Conservation (phyloP, 92 coral and sea anemone species). For the Scolanthus callimorphus region DNA sequence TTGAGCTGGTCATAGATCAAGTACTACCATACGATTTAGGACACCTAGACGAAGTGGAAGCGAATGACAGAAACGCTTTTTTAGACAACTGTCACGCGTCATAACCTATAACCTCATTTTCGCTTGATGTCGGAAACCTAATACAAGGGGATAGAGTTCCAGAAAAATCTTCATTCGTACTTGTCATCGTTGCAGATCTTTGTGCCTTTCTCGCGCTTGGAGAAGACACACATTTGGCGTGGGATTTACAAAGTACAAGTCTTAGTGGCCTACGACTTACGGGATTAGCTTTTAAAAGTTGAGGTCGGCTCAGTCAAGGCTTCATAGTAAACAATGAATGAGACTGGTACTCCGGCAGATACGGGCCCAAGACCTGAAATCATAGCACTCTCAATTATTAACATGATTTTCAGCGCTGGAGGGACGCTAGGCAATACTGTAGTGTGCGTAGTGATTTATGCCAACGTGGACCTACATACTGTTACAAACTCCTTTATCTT, state of each 20-base stretch:
- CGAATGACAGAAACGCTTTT: too few species aligned
- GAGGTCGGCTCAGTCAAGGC: too few species aligned
- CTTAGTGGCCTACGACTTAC: too few species aligned
- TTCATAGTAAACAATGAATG: slow-evolving; percentile 17
- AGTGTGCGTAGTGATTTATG: slow-evolving; percentile 56
- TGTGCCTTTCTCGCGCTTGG: neutral
- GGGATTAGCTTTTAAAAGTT: too few species aligned
- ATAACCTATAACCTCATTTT: neutral
- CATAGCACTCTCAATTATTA: slow-evolving; percentile 52
- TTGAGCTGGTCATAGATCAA: too few species aligned
- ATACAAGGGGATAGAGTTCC: neutral
- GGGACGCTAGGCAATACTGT: slow-evolving; percentile 79
- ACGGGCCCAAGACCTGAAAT: slow-evolving; percentile 39
- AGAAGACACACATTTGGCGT: too few species aligned
- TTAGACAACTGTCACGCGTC: neutral
- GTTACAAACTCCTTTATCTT: slow-evolving; percentile 71
- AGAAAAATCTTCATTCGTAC: neutral
- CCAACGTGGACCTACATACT: slow-evolving; percentile 62
- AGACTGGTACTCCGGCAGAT: slow-evolving; percentile 11
- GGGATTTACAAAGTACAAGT: too few species aligned
- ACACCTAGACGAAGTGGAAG: too few species aligned
- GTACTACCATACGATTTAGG: too few species aligned
- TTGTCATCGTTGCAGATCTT: neutral
- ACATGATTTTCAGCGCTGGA: slow-evolving; percentile 63
- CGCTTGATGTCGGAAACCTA: neutral